phyloP scores from a whole-genome alignment of 2,888 invertebrate species.

The Bursaphelenchus okinawaensis region DNA sequence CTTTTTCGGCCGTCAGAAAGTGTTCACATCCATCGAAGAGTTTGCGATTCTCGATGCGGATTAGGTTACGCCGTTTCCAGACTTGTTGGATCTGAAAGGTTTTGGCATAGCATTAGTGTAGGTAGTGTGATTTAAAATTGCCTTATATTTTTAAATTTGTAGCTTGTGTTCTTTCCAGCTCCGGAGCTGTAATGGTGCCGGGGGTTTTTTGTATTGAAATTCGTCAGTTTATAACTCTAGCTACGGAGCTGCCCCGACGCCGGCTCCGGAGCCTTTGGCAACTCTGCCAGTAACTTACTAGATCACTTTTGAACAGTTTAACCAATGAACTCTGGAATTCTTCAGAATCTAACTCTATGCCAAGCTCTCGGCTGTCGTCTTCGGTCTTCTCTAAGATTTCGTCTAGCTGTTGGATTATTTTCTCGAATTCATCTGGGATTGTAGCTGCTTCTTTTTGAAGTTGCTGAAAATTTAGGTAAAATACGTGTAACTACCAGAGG shows the following conservation, averaged over 20 bases:
- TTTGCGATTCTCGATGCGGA: conserved; percentile 25
- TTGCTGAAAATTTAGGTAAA: no score
- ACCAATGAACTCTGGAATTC: conserved; percentile 9
- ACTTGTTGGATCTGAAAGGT: conserved; percentile 25
- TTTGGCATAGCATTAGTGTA: no score
- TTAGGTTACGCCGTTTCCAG: conserved; percentile 18
- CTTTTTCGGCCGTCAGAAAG: conserved; percentile 25
- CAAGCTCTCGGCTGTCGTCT: conserved; percentile 11
- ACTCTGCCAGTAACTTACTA: conserved; percentile 10
- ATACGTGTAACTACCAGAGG: no score
- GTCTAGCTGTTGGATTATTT: conserved; percentile 18
- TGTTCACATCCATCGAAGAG: conserved; percentile 31
- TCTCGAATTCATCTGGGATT: conserved; percentile 6
- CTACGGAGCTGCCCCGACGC: no score
- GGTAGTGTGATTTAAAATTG: no score
- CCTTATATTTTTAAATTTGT: no score
- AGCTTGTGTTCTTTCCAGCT: no score
- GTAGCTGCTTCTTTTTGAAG: conserved; percentile 4
- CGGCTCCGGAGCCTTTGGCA: no score
- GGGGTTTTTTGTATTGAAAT: no score
- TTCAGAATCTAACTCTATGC: background rate
- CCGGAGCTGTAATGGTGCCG: no score
- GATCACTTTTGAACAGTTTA: conserved; percentile 23
- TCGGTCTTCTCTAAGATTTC: conserved; percentile 25
- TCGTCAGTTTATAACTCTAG: no score